Percentiles rank a stretch among this genome's conserved stretches.
These are phyloP conservation scores for Pocota personata DNA, from an alignment of 2,888 invertebrate genomes.

Conservation along the genomic window DNA sequence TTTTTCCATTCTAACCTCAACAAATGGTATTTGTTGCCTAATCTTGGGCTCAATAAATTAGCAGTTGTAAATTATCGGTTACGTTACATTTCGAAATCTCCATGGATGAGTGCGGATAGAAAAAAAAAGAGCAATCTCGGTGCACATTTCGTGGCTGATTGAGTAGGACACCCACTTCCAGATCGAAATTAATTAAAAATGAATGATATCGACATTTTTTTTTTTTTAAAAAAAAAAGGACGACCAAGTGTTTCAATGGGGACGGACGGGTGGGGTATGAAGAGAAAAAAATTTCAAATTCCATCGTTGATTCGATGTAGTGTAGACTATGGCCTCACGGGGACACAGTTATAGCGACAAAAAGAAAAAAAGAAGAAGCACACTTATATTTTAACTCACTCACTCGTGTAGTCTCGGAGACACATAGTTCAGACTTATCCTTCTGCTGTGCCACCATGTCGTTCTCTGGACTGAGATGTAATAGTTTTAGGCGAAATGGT, in stretches of 20 bases:
- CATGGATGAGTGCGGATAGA: background rate
- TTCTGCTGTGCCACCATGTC: slow-evolving; percentile 1
- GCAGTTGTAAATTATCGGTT: slow-evolving; percentile 18
- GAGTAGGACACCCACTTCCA: slow-evolving; percentile 2
- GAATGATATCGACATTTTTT: slow-evolving; percentile 67
- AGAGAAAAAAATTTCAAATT: slow-evolving; percentile 61
- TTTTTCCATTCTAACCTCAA: slow-evolving; percentile 39
- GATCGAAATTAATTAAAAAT: slow-evolving; percentile 71
- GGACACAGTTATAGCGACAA: slow-evolving; percentile 41
- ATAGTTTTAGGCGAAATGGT: slow-evolving; percentile 79
- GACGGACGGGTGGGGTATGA: background rate
- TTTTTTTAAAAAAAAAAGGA: background rate
- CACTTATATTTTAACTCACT: slow-evolving; percentile 67
- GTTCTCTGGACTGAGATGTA: slow-evolving; percentile 57
- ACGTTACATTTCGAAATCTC: background rate
- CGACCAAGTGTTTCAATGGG: too few relatives aligned
- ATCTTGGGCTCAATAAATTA: slow-evolving; percentile 68
- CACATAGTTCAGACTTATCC: slow-evolving; percentile 46
- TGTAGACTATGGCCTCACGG: slow-evolving; percentile 64
- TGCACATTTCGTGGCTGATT: slow-evolving; percentile 23
- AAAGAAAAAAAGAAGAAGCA: slow-evolving; percentile 31
- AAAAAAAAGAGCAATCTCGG: background rate
- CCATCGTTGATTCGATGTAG: slow-evolving; percentile 64
- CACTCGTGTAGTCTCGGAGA: slow-evolving; percentile 32
- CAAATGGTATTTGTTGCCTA: slow-evolving; percentile 53